Evolutionary conservation across 2,888 invertebrate genomes (phyloP).

Genomic region (Cheilosia grossa): DNA sequence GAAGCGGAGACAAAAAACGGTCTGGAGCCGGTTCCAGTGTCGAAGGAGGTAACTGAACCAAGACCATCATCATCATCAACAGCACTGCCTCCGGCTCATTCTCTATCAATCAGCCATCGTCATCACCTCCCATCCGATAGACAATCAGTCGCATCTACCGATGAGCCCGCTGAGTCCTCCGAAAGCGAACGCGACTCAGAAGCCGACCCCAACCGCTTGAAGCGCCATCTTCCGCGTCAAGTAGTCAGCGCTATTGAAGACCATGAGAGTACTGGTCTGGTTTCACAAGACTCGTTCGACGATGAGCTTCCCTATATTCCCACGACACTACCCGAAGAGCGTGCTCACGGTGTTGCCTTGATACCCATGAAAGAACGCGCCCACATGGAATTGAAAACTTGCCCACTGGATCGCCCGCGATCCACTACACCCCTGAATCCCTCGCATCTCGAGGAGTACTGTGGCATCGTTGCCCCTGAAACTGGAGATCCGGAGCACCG

Average conservation of each 20-base stretch:
- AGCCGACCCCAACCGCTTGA: conserved; percentile 79
- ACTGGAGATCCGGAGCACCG: conserved; percentile 70
- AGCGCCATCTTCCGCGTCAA: conserved; percentile 84
- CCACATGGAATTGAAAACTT: conserved; percentile 86
- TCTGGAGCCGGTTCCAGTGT: conserved; percentile 63
- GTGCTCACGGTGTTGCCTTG: conserved; percentile 91
- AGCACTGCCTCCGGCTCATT: conserved; percentile 71
- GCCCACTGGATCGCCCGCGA: conserved; percentile 89
- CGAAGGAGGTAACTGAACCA: conserved; percentile 75
- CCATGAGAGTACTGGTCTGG: conserved; percentile 90
- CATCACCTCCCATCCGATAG: conserved; percentile 75
- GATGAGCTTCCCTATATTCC: conserved; percentile 94
- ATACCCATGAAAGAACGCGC: conserved; percentile 90
- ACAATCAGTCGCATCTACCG: conserved; percentile 82
- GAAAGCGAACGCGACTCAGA: conserved; percentile 90
- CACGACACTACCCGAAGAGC: conserved; percentile 93
- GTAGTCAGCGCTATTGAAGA: conserved; percentile 84
- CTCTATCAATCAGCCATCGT: conserved; percentile 18
- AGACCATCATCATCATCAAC: conserved; percentile 76
- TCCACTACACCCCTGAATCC: conserved; percentile 89
- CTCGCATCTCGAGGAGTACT: conserved; percentile 89
- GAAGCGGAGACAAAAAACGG: conserved; percentile 51
- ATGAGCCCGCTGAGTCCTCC: conserved; percentile 85
- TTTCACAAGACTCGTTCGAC: conserved; percentile 92
- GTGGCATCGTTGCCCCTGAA: conserved; percentile 83